Evolutionary conservation across 2,888 invertebrate genomes (phyloP).

Genomic region (Allacma fusca): DNA sequence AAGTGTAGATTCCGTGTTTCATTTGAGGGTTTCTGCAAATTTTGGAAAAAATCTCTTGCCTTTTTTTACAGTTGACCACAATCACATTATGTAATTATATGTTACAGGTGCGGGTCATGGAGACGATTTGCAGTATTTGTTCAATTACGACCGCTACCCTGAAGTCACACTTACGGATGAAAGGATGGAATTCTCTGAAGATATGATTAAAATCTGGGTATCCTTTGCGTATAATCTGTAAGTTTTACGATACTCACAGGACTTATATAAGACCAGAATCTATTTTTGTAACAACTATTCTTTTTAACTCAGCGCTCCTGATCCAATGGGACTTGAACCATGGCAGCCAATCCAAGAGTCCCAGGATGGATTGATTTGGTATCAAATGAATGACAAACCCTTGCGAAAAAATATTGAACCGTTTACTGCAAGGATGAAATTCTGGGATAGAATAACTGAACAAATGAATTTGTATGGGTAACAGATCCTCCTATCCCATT

Average conservation of each 20-base stretch:
- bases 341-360: neutral
- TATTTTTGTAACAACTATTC: neutral
- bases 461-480: no score
- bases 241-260: neutral
- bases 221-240: conserved; percentile 29
- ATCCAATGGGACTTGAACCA: neutral
- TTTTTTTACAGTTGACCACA: no score
- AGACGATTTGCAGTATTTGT: conserved; percentile 40
- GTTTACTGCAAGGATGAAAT: conserved; percentile 30
- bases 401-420: conserved; percentile 26
- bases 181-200: conserved; percentile 10
- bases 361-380: conserved; percentile 36
- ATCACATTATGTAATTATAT: no score
- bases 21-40: no score
- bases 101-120: conserved; percentile 21
- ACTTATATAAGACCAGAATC: neutral
- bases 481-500: no score
- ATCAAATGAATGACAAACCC: conserved; percentile 20
- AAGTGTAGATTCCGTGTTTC: no score
- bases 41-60: no score
- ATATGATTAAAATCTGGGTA: conserved; percentile 36
- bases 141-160: conserved; percentile 35
- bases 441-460: conserved; percentile 20
- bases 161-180: conserved; percentile 23
- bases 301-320: neutral